Evolutionary conservation across 2,888 invertebrate species (phyloP).

Genomic region (Heliconius cydno): DNA sequence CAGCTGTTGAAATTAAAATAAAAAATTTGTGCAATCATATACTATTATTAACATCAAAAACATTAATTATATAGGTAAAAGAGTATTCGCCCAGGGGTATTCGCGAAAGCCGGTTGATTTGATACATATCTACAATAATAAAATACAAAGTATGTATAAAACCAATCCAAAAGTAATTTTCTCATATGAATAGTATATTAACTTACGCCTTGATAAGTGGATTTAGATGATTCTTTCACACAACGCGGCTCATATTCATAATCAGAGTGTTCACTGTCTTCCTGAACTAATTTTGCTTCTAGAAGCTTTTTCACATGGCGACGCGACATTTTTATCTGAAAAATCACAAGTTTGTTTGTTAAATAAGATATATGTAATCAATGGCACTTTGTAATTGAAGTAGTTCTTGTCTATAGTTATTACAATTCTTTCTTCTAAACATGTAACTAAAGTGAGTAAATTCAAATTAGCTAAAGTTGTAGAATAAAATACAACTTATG

Average conservation of each 20-base stretch:
- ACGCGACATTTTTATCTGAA: conserved; percentile 49
- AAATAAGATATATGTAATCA: conserved; percentile 5
- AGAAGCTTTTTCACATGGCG: conserved; percentile 54
- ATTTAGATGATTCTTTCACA: conserved; percentile 43
- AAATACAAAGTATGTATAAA: not conserved
- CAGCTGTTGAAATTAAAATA: conserved; percentile 17
- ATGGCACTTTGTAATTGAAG: not conserved
- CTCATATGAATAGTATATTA: not conserved
- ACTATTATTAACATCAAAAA: not conserved
- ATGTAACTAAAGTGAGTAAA: too few species aligned
- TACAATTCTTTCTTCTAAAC: too few species aligned
- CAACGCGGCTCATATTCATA: conserved; percentile 60
- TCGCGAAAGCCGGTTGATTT: not conserved
- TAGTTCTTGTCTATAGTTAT: too few species aligned
- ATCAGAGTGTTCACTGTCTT: conserved; percentile 55
- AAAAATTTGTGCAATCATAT: not conserved
- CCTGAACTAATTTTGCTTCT: conserved; percentile 50
- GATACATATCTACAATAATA: not conserved
- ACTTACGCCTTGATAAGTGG: conserved; percentile 52
- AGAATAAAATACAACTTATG: too few species aligned
- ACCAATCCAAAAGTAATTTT: not conserved
- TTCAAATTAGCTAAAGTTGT: too few species aligned
- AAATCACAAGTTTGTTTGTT: not conserved
- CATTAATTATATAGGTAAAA: not conserved
- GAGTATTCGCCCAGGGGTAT: not conserved